These are phyloP conservation scores for Notospermus geniculatus DNA, from an alignment of 1,140 invertebrate species.

Conservation along the genomic window DNA sequence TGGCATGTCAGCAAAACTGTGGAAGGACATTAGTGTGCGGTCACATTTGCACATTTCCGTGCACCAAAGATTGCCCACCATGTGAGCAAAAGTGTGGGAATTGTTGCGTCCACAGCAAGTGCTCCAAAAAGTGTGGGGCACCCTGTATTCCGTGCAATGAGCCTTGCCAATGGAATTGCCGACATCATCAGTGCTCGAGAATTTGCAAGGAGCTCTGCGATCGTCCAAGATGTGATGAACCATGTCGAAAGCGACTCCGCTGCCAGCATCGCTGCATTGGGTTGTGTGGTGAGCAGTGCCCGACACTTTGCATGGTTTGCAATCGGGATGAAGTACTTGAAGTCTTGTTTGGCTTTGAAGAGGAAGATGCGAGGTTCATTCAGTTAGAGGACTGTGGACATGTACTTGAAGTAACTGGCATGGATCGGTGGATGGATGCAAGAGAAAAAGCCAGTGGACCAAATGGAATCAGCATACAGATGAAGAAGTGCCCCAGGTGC, in stretches of 20 bases:
- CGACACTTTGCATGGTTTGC: slow-evolving; percentile 51
- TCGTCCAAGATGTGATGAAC: slow-evolving; percentile 58
- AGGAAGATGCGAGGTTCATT: slow-evolving; percentile 58
- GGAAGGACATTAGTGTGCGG: slow-evolving; percentile 50
- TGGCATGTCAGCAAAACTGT: slow-evolving; percentile 42
- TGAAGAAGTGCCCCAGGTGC: slow-evolving; percentile 66
- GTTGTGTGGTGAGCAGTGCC: slow-evolving; percentile 68
- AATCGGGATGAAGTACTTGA: slow-evolving; percentile 58
- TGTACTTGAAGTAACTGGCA: slow-evolving; percentile 60
- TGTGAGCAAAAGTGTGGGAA: slow-evolving; percentile 59
- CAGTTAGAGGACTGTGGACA: slow-evolving; percentile 67
- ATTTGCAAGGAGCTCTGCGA: slow-evolving; percentile 63
- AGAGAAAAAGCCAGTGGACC: slow-evolving; percentile 26
- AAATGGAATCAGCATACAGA: slow-evolving; percentile 49
- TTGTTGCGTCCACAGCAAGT: slow-evolving; percentile 60
- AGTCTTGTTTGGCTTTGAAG: slow-evolving; percentile 60
- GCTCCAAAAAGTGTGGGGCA: slow-evolving; percentile 62
- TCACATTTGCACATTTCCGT: slow-evolving; percentile 43
- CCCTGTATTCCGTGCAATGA: slow-evolving; percentile 64
- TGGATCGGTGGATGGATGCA: slow-evolving; percentile 60
- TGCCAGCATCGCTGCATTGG: slow-evolving; percentile 69
- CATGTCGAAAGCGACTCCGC: slow-evolving; percentile 29
- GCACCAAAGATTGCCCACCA: slow-evolving; percentile 33
- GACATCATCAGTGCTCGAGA: slow-evolving; percentile 61
- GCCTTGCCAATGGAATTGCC: slow-evolving; percentile 53